Evolutionary conservation across 2,888 invertebrate species (phyloP).

Genomic region (Ametastegia equiseti): DNA sequence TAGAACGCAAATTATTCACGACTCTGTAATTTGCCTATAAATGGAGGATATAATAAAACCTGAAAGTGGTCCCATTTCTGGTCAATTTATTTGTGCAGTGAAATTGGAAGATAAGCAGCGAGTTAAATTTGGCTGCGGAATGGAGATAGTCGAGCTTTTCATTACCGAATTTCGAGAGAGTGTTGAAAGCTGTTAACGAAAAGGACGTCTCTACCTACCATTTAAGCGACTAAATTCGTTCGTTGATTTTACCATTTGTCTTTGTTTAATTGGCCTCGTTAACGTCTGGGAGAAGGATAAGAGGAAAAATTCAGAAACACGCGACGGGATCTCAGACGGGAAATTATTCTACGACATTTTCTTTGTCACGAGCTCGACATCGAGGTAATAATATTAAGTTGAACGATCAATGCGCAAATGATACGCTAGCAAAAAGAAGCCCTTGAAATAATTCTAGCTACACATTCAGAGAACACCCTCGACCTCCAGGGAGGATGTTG

Average conservation of each 20-base stretch:
- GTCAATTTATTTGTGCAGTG: background rate
- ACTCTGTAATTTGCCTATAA: no score
- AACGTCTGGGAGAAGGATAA: background rate
- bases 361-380: background rate
- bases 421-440: background rate
- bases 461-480: background rate
- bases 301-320: background rate
- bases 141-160: no score
- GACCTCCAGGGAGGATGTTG: background rate
- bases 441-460: background rate
- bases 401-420: slow-evolving; percentile 6
- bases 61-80: background rate
- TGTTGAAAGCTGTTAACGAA: no score
- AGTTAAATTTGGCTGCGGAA: no score
- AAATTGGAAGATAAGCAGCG: background rate
- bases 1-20: no score
- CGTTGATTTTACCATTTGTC: background rate
- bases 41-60: background rate
- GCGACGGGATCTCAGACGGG: background rate
- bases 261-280: background rate
- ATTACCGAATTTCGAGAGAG: no score
- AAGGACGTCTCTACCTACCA: no score
- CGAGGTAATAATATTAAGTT: background rate
- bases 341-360: background rate
- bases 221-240: no score